phyloP scores from a whole-genome alignment of 2,113 vertebrate genomes.

The Ondatra zibethicus region DNA sequence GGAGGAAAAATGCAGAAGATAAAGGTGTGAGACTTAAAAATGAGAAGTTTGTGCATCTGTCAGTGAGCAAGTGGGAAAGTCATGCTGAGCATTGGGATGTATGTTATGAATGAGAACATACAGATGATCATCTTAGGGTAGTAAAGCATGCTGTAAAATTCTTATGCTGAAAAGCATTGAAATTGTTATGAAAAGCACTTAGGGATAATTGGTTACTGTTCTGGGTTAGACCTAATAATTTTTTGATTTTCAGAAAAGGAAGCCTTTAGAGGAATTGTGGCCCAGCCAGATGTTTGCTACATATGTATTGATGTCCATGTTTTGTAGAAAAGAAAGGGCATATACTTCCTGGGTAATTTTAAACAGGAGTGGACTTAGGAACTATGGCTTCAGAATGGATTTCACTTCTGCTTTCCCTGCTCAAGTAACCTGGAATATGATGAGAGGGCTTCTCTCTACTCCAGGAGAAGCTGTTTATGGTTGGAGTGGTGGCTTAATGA shows the following conservation, averaged over 20 bases:
- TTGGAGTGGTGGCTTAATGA: background rate
- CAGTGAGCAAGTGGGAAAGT: background rate
- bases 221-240: background rate
- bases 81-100: background rate
- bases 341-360: conserved; percentile 30
- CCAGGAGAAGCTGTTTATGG: background rate
- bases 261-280: background rate
- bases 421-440: background rate
- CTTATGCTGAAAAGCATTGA: background rate
- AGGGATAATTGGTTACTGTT: background rate
- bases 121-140: background rate
- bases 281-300: background rate
- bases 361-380: background rate
- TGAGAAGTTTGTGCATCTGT: background rate
- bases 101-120: background rate
- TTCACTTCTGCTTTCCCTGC: background rate
- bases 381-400: background rate
- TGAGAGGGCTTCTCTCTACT: background rate
- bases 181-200: conserved; percentile 43
- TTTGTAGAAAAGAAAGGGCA: background rate
- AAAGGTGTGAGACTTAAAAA: background rate
- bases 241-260: background rate
- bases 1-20: background rate
- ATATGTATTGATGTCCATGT: background rate
- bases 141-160: background rate